Evolutionary conservation across 2,888 invertebrate species (phyloP), one percentile per base, ranked within the genome.

Genomic region (Taenaris catops): DNA sequence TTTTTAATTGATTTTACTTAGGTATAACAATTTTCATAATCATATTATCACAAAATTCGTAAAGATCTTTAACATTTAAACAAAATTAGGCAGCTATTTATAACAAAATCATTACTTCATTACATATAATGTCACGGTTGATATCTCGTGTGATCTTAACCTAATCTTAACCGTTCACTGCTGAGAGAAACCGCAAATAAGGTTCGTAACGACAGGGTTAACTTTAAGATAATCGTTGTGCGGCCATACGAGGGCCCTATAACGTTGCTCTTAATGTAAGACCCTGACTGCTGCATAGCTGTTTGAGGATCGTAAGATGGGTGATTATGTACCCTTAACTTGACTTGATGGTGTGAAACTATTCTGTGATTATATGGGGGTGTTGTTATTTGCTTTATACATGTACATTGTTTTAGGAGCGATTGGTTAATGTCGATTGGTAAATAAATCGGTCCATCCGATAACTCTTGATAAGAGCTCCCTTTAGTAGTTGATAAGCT

Each of bases 141-240:
- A 27, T 28, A 33, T 33, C 24, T 25, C 27, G 29, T 41, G 41
- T 37, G 37, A 14, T 23, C 37, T 34, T 26, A 34, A 29, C 41
- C 21, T 37, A 25, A 41, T 14, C 21, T 29, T 21, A 41, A 34
- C 41, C 29, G 41, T 41, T 41, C 25, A 27, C 39, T 40, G 56
- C 55, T 58, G 61, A 53, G 49, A 60, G 58, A 60, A 62, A 68
- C 74, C 74, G 63, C 76, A 76, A 76, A 76, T 74, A 78, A 71
- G 70, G 69, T 63, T 66, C 58, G 71, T 74, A 74, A 79, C 72
- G 75, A 67, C 63, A 53, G 64, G 73, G 78, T 78, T 76, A 79
- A 75, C 66, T 78, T 66, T 65, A 70, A 80, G 80, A 78, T 80
- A 81, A 83, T 78, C 71, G 69, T 53, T 49, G 53, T 58, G 59